Evolutionary conservation across 2,888 invertebrate genomes (phyloP).

Genomic region (Cordilura impudica): DNA sequence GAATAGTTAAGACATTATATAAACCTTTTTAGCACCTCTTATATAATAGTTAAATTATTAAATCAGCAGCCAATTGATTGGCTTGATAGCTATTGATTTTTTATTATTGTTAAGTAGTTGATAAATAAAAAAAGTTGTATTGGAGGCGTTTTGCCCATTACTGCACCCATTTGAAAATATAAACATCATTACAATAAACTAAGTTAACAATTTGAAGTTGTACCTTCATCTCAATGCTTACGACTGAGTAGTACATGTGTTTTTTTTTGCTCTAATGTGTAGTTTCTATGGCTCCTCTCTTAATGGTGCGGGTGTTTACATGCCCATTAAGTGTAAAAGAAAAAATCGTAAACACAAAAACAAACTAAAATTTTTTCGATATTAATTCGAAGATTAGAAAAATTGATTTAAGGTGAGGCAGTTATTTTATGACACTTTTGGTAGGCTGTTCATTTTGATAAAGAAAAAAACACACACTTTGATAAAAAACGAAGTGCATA

Average conservation of each 20-base stretch:
- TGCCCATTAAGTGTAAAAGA: slow-evolving; percentile 47
- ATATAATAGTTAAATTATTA: no score
- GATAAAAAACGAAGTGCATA: neutral
- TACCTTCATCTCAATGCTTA: slow-evolving; percentile 40
- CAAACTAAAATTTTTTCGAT: slow-evolving; percentile 17
- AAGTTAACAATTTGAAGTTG: slow-evolving; percentile 46
- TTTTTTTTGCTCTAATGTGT: slow-evolving; percentile 26
- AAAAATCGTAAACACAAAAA: neutral
- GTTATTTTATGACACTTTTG: slow-evolving; percentile 42
- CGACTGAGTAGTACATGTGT: slow-evolving; percentile 44
- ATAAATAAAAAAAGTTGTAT: slow-evolving; percentile 17
- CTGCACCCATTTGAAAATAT: slow-evolving; percentile 51
- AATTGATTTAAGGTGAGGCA: slow-evolving; percentile 62
- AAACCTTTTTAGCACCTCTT: no score
- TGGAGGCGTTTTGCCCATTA: slow-evolving; percentile 60
- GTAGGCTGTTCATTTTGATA: slow-evolving; percentile 34
- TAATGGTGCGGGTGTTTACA: slow-evolving; percentile 56
- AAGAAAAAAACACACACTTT: slow-evolving; percentile 13
- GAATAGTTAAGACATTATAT: no score
- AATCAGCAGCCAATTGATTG: neutral
- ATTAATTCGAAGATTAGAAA: slow-evolving; percentile 57
- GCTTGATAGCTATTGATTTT: slow-evolving; percentile 19
- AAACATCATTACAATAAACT: slow-evolving; percentile 17
- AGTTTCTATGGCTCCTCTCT: slow-evolving; percentile 3
- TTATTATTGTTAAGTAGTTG: neutral